phyloP scores from a whole-genome alignment of 2,797 vertebrate genomes.

The Gymnothorax reevesii region DNA sequence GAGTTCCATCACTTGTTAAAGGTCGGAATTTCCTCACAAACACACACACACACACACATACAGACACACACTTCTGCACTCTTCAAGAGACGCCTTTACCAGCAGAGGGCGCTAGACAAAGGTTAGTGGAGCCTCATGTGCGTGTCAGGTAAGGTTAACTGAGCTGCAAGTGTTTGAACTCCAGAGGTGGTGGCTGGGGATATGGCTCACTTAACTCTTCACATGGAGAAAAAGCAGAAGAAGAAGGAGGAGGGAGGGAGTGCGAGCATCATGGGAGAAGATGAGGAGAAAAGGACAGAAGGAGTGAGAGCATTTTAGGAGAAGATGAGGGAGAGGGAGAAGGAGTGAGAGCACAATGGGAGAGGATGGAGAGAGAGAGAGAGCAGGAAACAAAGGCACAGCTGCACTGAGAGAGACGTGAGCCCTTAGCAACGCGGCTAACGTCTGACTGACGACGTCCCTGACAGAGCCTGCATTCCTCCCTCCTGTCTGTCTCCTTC shows the following conservation, averaged over 20 bases:
- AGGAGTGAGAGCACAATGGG: too few relatives aligned
- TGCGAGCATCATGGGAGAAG: conserved; percentile 22
- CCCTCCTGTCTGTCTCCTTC: conserved; percentile 12
- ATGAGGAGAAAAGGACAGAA: not conserved
- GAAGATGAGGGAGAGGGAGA: not conserved
- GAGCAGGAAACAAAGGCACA: conserved; percentile 5
- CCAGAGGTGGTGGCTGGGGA: conserved; percentile 17
- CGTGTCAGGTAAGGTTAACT: not conserved
- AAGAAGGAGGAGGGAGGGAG: conserved; percentile 29
- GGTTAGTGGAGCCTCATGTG: not conserved
- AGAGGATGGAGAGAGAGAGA: not conserved
- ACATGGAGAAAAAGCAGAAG: not conserved
- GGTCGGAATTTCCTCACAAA: not conserved
- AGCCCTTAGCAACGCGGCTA: conserved; percentile 37
- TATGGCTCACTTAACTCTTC: conserved; percentile 29
- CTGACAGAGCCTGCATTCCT: conserved; percentile 14
- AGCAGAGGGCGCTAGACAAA: not conserved
- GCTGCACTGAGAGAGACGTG: conserved; percentile 22
- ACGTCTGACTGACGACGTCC: conserved; percentile 43
- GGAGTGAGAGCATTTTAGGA: not conserved
- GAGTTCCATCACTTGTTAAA: too few relatives aligned
- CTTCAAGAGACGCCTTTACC: not conserved
- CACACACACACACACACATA: not conserved
- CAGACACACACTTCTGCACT: not conserved
- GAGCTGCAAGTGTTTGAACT: not conserved